Conservation (phyloP, 2,113 vertebrate species). For the Aptenodytes patagonicus region DNA sequence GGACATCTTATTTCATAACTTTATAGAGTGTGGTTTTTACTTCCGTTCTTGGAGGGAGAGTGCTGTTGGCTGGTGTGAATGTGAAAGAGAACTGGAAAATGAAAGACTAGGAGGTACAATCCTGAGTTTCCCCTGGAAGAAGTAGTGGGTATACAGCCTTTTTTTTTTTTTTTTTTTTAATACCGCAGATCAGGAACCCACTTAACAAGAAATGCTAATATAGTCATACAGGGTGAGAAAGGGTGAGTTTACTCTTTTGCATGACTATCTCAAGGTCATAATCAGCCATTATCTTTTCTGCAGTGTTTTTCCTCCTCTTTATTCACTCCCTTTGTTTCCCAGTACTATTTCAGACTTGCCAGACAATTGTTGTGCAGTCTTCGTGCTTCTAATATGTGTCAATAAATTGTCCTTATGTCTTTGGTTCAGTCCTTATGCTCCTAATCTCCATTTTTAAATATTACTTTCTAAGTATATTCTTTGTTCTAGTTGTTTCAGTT, state of each 20-base stretch:
- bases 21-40: background rate
- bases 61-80: background rate
- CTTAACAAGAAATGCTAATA: background rate
- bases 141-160: background rate
- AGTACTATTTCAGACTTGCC: background rate
- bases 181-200: background rate
- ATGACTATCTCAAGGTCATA: background rate
- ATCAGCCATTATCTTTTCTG: background rate
- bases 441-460: background rate
- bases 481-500: background rate
- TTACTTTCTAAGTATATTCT: background rate
- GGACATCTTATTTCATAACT: background rate
- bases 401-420: background rate
- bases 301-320: background rate
- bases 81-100: background rate
- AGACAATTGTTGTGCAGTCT: background rate
- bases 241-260: background rate
- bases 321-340: conserved; percentile 27
- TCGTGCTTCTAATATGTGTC: background rate
- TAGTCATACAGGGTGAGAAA: background rate
- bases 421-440: background rate
- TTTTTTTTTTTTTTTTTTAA: background rate
- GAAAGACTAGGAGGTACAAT: background rate
- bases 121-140: background rate
- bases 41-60: background rate